Evolutionary conservation across 2,888 invertebrate species (phyloP), one percentile per base, ranked within the genome.

Genomic region (Dynastes hyllus): DNA sequence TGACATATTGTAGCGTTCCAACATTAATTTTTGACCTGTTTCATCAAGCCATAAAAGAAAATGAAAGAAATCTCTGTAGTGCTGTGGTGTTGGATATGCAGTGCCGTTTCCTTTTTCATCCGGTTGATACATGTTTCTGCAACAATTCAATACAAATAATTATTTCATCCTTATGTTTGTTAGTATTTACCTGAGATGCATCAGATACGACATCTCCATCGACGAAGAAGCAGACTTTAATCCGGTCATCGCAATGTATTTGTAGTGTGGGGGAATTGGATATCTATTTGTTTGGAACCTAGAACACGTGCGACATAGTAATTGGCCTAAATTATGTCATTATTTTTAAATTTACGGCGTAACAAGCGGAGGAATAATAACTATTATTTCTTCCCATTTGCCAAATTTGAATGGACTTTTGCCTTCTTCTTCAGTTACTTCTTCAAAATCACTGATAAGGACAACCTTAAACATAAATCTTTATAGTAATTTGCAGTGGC

Each of bases 31-130:
- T 83, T 87, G 86, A 75, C 91, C 90, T 16, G 91, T 88, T 87
- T 94, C 94, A 83, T 94, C 93, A 86, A 93, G 89, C 91, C 93
- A 92, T 0, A 94, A 87, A 63, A 93, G 84, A 67, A 90, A 87
- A 79, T 91, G 91, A 84, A 93, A 93, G 81, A 89, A 92, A 13
- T 87, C 83, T 79, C 87, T 85, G 82, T 93, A 93, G 83, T 91
- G 91, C 0, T 87, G 82, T 76, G 82, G 82, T 2, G 91, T 89
- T 0, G 88, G 86, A 22, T 53, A 27, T 27, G 6, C 2, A 6
- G 45, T 58, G 27, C 58, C 22, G 29, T 67, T 32, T 40, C 45
- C 2, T 16, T 58, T 1, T 40, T 77, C 8, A 70, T 87, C 87
- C 0, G 84, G 85, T 22, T 88, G 85, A 58, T 91, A 84, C 77